A percentile compares a stretch with the other conserved stretches of the same genome.
These are phyloP conservation scores for Laticauda colubrina DNA, from an alignment of 2,113 vertebrate species.

Conservation along the genomic window DNA sequence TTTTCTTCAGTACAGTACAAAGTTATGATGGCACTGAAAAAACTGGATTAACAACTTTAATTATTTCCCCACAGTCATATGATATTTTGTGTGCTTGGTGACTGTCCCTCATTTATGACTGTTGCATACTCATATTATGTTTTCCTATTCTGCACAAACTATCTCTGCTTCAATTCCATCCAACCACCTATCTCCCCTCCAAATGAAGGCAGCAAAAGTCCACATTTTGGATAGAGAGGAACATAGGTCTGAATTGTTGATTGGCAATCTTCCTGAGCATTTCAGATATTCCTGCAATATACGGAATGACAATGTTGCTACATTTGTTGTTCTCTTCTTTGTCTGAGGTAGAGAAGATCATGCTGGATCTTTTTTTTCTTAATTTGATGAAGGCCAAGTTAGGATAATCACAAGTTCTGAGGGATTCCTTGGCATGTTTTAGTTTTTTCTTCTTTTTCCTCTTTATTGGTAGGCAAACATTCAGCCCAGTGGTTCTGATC, in stretches of 20 bases:
- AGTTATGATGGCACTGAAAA: background rate
- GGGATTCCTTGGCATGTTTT: too few species aligned
- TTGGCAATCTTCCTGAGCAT: background rate
- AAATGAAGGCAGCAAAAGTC: background rate
- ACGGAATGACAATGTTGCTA: background rate
- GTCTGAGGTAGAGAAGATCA: background rate
- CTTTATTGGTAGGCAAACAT: background rate
- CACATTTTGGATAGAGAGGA: too few species aligned
- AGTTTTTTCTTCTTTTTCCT: background rate
- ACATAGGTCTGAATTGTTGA: background rate
- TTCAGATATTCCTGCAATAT: background rate
- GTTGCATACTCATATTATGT: background rate
- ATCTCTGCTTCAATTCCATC: background rate
- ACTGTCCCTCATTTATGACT: background rate
- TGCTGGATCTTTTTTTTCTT: background rate
- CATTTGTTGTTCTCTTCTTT: background rate
- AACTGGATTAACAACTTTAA: background rate
- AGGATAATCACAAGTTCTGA: background rate
- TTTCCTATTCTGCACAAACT: background rate
- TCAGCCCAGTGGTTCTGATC: background rate
- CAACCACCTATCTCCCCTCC: background rate
- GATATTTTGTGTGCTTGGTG: background rate
- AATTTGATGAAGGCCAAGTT: background rate
- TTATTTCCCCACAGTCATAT: background rate
- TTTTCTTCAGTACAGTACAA: too few species aligned